A percentile compares a stretch with the other conserved stretches of the same genome.
Evolutionary conservation across 2,888 invertebrate species (phyloP).

Genomic region (Chorisops tibialis): DNA sequence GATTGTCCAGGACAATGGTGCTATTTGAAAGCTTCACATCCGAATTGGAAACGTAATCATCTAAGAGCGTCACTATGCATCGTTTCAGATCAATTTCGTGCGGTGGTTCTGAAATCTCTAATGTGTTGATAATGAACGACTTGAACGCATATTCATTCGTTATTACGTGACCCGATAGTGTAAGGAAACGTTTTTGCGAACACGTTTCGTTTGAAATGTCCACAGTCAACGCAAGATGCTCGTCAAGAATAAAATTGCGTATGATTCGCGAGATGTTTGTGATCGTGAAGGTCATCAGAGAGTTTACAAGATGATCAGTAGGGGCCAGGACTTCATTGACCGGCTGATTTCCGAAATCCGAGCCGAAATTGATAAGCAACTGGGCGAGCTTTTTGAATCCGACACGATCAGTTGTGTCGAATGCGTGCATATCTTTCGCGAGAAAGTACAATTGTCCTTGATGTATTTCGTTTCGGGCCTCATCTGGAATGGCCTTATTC

Average conservation of each 20-base stretch:
- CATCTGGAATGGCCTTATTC: conserved; percentile 8
- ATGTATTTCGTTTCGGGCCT: conserved; percentile 10
- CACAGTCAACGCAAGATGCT: conserved; percentile 7
- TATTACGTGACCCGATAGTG: conserved; percentile 10
- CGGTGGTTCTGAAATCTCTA: conserved; percentile 3
- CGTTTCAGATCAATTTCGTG: conserved; percentile 12
- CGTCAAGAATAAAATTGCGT: conserved; percentile 11
- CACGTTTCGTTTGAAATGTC: conserved; percentile 20
- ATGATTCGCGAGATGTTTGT: conserved; percentile 17
- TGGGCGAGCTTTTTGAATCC: conserved; percentile 14
- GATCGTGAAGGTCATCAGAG: conserved; percentile 13
- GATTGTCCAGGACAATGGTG: conserved; percentile 1
- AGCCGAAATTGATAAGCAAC: conserved; percentile 14
- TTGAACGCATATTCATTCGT: conserved; percentile 9
- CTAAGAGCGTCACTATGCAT: conserved; percentile 6
- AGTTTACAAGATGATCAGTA: conserved; percentile 12
- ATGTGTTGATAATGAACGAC: conserved; percentile 17
- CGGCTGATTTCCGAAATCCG: conserved; percentile 15
- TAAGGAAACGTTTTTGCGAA: conserved; percentile 17
- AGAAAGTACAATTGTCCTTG: conserved; percentile 16
- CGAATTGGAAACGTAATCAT: conserved; percentile 14
- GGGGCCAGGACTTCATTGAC: conserved; percentile 18
- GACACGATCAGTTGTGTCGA: conserved; percentile 17
- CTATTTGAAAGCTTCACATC: conserved; percentile 3
- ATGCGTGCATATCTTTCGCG: conserved; percentile 20